Evolutionary conservation across 2,797 vertebrate species (phyloP).

Genomic region (Gymnothorax javanicus): DNA sequence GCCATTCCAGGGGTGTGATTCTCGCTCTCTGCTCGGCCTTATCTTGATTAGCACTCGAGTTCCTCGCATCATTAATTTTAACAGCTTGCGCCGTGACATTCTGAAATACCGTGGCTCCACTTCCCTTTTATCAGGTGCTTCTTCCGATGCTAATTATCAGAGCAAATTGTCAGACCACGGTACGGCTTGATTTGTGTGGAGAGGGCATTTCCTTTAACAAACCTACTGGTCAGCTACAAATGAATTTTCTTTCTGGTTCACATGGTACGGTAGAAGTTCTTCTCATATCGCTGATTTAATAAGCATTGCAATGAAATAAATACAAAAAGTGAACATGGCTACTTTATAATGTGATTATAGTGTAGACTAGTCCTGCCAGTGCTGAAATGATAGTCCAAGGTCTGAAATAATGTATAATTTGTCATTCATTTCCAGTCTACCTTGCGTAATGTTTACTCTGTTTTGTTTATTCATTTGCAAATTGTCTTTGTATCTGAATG

Average conservation of each 20-base stretch:
- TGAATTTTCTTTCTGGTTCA: slow-evolving; percentile 65
- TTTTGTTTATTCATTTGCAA: slow-evolving; percentile 62
- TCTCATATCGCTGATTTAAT: slow-evolving; percentile 65
- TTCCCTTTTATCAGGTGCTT: background rate
- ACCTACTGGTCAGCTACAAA: slow-evolving; percentile 67
- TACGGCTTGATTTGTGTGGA: slow-evolving; percentile 70
- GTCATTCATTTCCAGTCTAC: slow-evolving; percentile 69
- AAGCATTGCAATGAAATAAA: slow-evolving; percentile 69
- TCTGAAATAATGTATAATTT: slow-evolving; percentile 65
- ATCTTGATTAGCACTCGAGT: slow-evolving; percentile 58
- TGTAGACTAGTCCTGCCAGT: background rate
- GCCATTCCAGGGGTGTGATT: slow-evolving; percentile 42
- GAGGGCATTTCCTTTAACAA: slow-evolving; percentile 69
- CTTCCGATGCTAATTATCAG: background rate
- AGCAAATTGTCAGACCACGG: slow-evolving; percentile 35
- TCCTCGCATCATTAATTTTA: slow-evolving; percentile 30
- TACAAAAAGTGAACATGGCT: slow-evolving; percentile 33
- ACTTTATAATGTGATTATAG: slow-evolving; percentile 52
- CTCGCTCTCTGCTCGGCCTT: slow-evolving; percentile 40
- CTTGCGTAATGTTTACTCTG: slow-evolving; percentile 70
- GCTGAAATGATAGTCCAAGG: slow-evolving; percentile 59
- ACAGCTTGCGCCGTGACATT: background rate
- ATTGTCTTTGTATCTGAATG: slow-evolving; percentile 32
- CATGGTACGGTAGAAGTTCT: slow-evolving; percentile 56
- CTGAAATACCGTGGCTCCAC: background rate